Percentiles rank a stretch among this genome's conserved stretches.
phyloP scores from a whole-genome alignment of 1,140 invertebrate genomes.

The Pachypsylla venusta region DNA sequence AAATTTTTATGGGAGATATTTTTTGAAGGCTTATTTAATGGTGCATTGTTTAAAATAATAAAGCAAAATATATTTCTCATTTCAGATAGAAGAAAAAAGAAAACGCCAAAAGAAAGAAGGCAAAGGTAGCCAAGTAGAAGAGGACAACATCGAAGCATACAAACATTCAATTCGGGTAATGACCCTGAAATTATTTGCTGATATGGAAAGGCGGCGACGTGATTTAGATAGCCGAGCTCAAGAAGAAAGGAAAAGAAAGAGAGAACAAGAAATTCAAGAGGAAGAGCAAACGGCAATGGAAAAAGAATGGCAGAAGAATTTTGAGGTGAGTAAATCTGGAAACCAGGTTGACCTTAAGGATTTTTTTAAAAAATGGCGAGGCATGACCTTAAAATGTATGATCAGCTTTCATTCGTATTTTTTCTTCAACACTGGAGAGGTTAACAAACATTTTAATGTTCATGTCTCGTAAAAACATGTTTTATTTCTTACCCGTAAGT shows the following conservation, averaged over 20 bases:
- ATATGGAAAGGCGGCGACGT: conserved; percentile 74
- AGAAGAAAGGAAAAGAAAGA: conserved; percentile 87
- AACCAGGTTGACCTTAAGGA: background rate
- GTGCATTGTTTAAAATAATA: too few relatives aligned
- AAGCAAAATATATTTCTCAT: too few relatives aligned
- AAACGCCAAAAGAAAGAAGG: conserved; percentile 93
- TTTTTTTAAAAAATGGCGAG: background rate
- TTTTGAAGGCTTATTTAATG: too few relatives aligned
- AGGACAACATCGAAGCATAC: conserved; percentile 86
- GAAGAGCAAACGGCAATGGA: conserved; percentile 77
- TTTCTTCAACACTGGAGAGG: background rate
- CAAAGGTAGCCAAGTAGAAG: conserved; percentile 62
- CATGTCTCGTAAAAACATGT: conserved; percentile 12
- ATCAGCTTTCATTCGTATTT: conserved; percentile 2
- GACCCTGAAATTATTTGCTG: conserved; percentile 97
- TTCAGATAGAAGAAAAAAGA: conserved; percentile 79
- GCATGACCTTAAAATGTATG: background rate
- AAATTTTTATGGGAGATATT: too few relatives aligned
- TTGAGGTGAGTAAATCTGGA: conserved; percentile 70
- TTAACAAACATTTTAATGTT: conserved; percentile 11
- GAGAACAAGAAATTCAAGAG: conserved; percentile 83
- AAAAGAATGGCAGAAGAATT: conserved; percentile 95
- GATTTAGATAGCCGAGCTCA: conserved; percentile 74
- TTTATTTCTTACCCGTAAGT: background rate
- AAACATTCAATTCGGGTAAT: conserved; percentile 91